These are phyloP conservation scores for Lathronympha strigana DNA, from an alignment of 2,888 invertebrate species.

Conservation along the genomic window DNA sequence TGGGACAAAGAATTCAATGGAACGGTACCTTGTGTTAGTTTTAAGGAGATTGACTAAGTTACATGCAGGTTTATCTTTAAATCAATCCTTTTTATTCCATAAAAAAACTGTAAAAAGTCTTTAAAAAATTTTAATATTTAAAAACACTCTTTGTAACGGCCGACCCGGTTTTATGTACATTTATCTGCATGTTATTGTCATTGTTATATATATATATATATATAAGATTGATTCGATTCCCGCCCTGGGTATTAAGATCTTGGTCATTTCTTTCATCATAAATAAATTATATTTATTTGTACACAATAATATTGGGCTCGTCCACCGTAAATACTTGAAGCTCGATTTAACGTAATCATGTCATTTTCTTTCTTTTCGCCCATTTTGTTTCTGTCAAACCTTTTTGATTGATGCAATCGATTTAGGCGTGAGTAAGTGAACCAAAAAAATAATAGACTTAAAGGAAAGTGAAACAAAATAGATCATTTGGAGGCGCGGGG, in stretches of 20 bases:
- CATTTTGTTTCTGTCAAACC: constrained; percentile 12
- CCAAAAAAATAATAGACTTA: constrained; percentile 38
- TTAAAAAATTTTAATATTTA: too few relatives aligned
- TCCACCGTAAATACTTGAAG: neutral
- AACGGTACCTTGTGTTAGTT: neutral
- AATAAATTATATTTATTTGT: too few relatives aligned
- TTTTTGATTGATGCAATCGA: constrained; percentile 17
- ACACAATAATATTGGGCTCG: too few relatives aligned
- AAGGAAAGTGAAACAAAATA: neutral
- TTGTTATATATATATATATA: too few relatives aligned
- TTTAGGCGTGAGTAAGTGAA: constrained; percentile 1
- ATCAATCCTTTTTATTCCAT: too few relatives aligned
- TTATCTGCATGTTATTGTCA: too few relatives aligned
- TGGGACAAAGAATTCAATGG: constrained; percentile 5
- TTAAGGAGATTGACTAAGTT: neutral
- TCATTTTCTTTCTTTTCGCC: neutral
- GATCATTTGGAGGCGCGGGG: constrained; percentile 52
- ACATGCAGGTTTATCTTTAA: neutral
- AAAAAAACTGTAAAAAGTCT: too few relatives aligned
- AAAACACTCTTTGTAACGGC: too few relatives aligned
- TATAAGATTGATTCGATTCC: too few relatives aligned
- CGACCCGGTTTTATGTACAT: too few relatives aligned
- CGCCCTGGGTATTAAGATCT: too few relatives aligned
- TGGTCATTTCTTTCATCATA: too few relatives aligned
- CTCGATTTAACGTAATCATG: neutral